Percentiles rank a stretch among this genome's conserved stretches.
Conservation (phyloP, 1,140 invertebrate species). For the Nasonia longicornis region DNA sequence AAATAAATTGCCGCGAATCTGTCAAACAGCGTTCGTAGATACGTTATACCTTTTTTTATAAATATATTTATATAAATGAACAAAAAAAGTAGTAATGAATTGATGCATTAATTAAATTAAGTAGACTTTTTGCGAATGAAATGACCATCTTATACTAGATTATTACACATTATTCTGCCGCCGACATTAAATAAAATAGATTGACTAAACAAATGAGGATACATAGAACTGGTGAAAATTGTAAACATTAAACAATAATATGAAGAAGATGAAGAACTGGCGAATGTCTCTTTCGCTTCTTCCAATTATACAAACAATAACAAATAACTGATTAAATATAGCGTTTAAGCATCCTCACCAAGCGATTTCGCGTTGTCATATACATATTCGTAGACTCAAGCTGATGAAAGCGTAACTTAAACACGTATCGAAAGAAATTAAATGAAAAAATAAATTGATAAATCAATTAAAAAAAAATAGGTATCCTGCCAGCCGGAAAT, state of each 20-base stretch:
- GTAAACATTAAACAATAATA: neutral
- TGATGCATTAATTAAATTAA: neutral
- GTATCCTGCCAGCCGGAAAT: constrained; percentile 28
- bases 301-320: constrained; percentile 17
- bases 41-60: neutral
- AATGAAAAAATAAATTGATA: neutral
- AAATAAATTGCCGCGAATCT: constrained; percentile 21
- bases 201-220: neutral
- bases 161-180: neutral
- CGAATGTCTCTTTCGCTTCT: neutral
- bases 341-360: constrained; percentile 1
- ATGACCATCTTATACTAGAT: neutral
- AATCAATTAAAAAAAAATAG: constrained; percentile 14
- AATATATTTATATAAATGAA: constrained; percentile 14
- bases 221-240: neutral
- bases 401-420: constrained; percentile 8
- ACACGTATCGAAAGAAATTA: neutral
- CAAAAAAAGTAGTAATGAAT: neutral
- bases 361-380: constrained; percentile 21
- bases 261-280: neutral
- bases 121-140: constrained; percentile 10
- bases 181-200: neutral
- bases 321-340: constrained; percentile 2
- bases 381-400: constrained; percentile 22
- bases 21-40: constrained; percentile 24